Conservation (phyloP, 2,797 vertebrate species). For the Platalea minor region DNA sequence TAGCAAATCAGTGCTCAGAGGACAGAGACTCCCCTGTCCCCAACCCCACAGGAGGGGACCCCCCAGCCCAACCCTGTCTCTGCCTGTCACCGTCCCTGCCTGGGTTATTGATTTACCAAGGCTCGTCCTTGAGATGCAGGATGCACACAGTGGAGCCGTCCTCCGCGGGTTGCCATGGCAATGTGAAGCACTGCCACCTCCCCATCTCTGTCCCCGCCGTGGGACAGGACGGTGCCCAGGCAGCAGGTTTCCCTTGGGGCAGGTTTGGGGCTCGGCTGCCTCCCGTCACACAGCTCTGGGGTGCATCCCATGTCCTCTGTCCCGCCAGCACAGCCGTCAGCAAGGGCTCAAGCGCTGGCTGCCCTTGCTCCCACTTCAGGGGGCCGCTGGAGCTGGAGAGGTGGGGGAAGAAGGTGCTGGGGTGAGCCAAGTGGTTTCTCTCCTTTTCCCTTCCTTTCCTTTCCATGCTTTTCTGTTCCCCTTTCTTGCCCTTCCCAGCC, state of each 20-base stretch:
- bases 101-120: neutral
- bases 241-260: neutral
- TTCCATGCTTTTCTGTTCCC: neutral
- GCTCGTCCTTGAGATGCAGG: neutral
- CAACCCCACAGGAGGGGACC: accelerated
- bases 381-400: neutral
- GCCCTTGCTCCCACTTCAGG: neutral
- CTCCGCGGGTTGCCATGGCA: neutral
- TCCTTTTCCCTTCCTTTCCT: neutral
- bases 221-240: neutral
- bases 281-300: neutral
- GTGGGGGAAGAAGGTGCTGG: neutral
- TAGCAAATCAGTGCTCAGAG: neutral
- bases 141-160: accelerated
- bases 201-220: accelerated
- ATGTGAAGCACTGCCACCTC: neutral
- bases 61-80: neutral
- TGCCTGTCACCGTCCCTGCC: accelerated
- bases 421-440: neutral
- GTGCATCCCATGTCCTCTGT: neutral
- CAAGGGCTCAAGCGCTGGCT: accelerated
- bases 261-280: accelerated
- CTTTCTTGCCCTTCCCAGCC: neutral
- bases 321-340: accelerated
- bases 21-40: neutral